These are phyloP conservation scores for Phengaris arion DNA, from an alignment of 2,888 invertebrate species.

Conservation along the genomic window DNA sequence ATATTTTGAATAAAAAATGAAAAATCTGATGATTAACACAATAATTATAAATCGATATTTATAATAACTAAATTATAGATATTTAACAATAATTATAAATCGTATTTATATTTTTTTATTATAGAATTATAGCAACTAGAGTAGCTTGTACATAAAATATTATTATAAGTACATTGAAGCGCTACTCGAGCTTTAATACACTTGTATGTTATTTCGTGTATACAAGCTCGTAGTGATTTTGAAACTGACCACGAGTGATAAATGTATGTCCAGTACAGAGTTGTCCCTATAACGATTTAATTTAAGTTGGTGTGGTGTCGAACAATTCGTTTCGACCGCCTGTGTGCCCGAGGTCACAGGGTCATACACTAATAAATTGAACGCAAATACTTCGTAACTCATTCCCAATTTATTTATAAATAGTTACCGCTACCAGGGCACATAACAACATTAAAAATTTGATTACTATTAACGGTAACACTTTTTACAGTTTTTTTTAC, in stretches of 20 bases:
- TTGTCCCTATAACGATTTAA: conserved; percentile 22
- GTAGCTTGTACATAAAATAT: no score
- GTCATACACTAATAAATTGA: conserved; percentile 28
- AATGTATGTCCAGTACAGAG: conserved; percentile 6
- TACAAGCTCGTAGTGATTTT: background rate
- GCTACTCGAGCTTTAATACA: background rate
- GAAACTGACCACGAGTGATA: conserved; percentile 10
- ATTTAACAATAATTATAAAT: no score
- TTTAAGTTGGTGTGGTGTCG: conserved; percentile 19
- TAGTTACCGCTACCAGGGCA: background rate
- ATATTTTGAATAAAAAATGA: no score
- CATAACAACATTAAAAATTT: no score
- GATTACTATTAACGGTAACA: no score
- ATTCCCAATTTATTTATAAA: background rate
- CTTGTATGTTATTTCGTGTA: background rate
- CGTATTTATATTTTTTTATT: no score
- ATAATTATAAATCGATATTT: no score
- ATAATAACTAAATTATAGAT: no score
- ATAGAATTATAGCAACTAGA: no score
- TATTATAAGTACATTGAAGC: no score
- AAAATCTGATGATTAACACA: no score
- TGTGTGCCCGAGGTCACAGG: background rate
- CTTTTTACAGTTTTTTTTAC: no score
- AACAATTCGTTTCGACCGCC: conserved; percentile 7
- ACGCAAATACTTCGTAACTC: conserved; percentile 33